Percentiles rank a stretch among this genome's conserved stretches.
Evolutionary conservation across 2,797 vertebrate species (phyloP).

Genomic region (Lophotriccus pileatus): DNA sequence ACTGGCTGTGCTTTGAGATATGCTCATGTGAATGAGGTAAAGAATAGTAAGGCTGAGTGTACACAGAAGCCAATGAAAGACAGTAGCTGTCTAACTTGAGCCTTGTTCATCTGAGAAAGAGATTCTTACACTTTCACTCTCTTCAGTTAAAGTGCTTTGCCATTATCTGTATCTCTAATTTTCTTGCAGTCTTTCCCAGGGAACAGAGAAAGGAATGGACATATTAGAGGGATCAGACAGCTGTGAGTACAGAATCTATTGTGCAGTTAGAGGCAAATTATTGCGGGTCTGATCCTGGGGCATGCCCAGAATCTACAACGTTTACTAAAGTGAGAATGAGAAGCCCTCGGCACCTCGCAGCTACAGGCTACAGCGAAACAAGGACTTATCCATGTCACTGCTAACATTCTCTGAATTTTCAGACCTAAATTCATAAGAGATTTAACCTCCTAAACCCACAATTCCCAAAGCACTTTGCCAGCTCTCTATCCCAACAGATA

Average conservation of each 20-base stretch:
- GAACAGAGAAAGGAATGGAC: slow-evolving; percentile 4
- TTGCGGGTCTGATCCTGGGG: background rate
- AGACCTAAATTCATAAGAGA: background rate
- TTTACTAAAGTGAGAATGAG: background rate
- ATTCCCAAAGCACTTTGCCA: background rate
- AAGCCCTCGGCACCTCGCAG: background rate
- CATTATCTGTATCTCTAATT: slow-evolving; percentile 32
- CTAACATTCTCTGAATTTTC: background rate
- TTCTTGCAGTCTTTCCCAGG: background rate
- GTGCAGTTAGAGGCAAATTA: slow-evolving; percentile 8
- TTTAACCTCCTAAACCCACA: background rate
- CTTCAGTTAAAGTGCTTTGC: slow-evolving; percentile 35
- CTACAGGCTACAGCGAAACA: background rate
- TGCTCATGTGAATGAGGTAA: slow-evolving; percentile 9
- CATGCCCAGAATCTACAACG: background rate
- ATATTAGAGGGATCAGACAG: slow-evolving; percentile 4
- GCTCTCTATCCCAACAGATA: background rate
- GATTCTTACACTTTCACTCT: background rate
- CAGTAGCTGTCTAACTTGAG: background rate
- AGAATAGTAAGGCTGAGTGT: background rate
- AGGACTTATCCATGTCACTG: background rate
- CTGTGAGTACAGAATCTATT: slow-evolving; percentile 20
- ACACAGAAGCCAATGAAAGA: background rate
- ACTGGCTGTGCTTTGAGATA: background rate
- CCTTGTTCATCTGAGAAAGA: background rate